These are phyloP conservation scores for Nesogale talazaci DNA, from an alignment of 2,113 vertebrate species.

Conservation along the genomic window DNA sequence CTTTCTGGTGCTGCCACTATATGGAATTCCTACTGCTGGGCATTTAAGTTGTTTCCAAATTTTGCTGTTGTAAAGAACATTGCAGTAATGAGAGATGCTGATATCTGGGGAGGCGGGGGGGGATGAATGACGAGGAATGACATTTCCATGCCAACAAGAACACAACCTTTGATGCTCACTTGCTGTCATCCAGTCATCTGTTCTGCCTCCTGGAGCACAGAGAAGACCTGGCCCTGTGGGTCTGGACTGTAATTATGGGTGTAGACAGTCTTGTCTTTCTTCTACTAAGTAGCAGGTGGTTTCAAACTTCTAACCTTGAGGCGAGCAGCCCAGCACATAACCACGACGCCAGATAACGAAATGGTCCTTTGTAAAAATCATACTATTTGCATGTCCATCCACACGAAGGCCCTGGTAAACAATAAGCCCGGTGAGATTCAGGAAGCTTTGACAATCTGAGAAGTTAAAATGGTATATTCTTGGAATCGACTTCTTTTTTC, in stretches of 20 bases:
- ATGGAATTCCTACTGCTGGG: not conserved
- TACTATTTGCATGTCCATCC: not conserved
- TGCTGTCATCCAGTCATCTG: no score
- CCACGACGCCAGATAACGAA: conserved; percentile 3
- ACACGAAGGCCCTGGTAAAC: not conserved
- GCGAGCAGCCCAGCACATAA: no score
- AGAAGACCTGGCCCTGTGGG: no score
- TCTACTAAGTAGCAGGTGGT: no score
- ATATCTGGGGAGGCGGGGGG: not conserved
- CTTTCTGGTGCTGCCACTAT: not conserved
- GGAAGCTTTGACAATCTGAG: conserved; percentile 16
- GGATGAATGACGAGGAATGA: conserved; percentile 32
- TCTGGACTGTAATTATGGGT: no score
- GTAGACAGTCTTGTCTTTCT: no score
- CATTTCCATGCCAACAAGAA: conserved; percentile 37
- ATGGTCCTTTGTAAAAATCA: conserved; percentile 17
- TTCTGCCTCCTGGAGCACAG: no score
- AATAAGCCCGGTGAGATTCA: not conserved
- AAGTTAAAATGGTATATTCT: not conserved
- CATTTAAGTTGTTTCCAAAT: conserved; percentile 32
- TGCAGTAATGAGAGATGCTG: not conserved
- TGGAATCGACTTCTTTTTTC: not conserved
- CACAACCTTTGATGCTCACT: not conserved
- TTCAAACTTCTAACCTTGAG: no score
- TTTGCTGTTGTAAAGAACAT: conserved; percentile 27